phyloP scores from a whole-genome alignment of 2,113 vertebrate species.

The Rhabdomys dilectus region DNA sequence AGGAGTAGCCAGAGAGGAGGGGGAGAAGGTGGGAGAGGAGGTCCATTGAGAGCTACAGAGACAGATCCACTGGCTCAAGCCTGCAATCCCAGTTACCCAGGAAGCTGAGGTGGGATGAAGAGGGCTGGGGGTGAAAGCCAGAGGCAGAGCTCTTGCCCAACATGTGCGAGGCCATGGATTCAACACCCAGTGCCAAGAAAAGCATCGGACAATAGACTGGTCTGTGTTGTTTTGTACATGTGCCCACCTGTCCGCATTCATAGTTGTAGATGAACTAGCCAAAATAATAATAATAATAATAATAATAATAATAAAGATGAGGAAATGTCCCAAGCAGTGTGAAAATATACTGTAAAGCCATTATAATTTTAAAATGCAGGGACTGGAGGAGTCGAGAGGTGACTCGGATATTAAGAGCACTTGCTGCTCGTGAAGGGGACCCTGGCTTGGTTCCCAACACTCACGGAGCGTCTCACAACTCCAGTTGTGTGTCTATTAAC shows the following conservation, averaged over 20 bases:
- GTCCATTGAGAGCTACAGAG: neutral
- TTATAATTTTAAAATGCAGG: neutral
- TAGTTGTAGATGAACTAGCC: neutral
- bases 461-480: neutral
- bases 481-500: neutral
- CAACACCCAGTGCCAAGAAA: neutral
- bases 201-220: too few species aligned
- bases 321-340: neutral
- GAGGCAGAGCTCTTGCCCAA: neutral
- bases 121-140: neutral
- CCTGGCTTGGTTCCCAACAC: neutral
- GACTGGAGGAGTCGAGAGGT: neutral
- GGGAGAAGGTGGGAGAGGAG: neutral
- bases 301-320: neutral
- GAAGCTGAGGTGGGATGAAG: neutral
- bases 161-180: neutral
- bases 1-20: accelerated
- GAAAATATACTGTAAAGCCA: neutral
- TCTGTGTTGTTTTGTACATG: too few species aligned
- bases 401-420: neutral
- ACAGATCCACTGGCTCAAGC: too few species aligned
- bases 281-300: neutral
- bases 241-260: neutral
- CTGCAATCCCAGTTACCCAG: neutral
- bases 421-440: neutral